A percentile compares a stretch with the other conserved stretches of the same genome.
These are phyloP conservation scores for Scotopteryx bipunctaria DNA, from an alignment of 2,888 invertebrate genomes.

Conservation along the genomic window DNA sequence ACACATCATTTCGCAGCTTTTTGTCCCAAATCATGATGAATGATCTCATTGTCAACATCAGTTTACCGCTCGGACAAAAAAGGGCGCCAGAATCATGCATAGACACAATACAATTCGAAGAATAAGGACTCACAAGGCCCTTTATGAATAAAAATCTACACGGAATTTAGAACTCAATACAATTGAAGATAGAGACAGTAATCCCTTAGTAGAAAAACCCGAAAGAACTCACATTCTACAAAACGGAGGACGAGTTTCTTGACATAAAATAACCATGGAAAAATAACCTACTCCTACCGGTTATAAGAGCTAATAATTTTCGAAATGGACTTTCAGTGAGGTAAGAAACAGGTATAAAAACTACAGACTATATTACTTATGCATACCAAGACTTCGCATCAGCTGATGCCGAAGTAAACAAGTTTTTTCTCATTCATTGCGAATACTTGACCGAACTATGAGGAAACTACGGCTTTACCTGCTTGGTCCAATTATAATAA, in stretches of 20 bases:
- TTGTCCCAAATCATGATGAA: slow-evolving; percentile 27
- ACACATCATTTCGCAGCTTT: slow-evolving; percentile 30
- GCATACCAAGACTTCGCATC: slow-evolving; percentile 62
- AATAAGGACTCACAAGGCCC: slow-evolving; percentile 39
- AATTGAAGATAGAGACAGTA: slow-evolving; percentile 27
- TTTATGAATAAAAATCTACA: slow-evolving; percentile 10
- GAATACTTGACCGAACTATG: slow-evolving; percentile 38
- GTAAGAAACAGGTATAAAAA: slow-evolving; percentile 61
- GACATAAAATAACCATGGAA: slow-evolving; percentile 45
- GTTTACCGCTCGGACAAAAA: slow-evolving; percentile 31
- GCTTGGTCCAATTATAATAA: slow-evolving; percentile 19
- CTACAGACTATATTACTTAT: slow-evolving; percentile 54
- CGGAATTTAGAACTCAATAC: slow-evolving; percentile 22
- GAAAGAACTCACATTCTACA: slow-evolving; percentile 14
- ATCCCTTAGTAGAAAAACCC: slow-evolving; percentile 13
- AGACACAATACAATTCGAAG: slow-evolving; percentile 47
- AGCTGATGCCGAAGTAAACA: slow-evolving; percentile 73
- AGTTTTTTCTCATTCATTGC: slow-evolving; percentile 65
- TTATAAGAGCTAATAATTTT: slow-evolving; percentile 57
- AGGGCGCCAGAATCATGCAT: slow-evolving; percentile 48
- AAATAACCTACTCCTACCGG: slow-evolving; percentile 53
- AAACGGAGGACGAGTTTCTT: slow-evolving; percentile 42
- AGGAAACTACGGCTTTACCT: slow-evolving; percentile 33
- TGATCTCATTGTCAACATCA: slow-evolving; percentile 30
- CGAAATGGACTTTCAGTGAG: slow-evolving; percentile 57